A percentile compares a stretch with the other conserved stretches of the same genome.
Evolutionary conservation across 1,140 invertebrate species (phyloP).

Genomic region (Gonioctena quinquepunctata): DNA sequence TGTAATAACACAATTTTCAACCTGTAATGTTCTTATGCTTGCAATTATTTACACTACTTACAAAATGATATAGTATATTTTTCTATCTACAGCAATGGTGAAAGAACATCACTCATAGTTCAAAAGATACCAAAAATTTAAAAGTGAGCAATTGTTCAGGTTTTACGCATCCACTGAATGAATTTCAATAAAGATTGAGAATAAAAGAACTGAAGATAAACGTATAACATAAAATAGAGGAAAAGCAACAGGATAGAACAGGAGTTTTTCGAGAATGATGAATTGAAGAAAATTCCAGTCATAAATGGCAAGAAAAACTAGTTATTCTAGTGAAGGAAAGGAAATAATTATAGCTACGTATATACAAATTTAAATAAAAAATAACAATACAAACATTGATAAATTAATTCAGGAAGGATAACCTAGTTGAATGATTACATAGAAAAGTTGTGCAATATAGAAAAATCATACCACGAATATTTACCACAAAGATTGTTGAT

Average conservation of each 20-base stretch:
- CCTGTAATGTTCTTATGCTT: slow-evolving; percentile 1
- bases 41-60: slow-evolving; percentile 32
- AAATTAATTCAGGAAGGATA: slow-evolving; percentile 34
- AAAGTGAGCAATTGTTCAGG: slow-evolving; percentile 44
- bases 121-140: slow-evolving; percentile 15
- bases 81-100: not conserved
- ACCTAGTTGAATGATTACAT: too few relatives aligned
- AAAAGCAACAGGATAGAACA: not conserved
- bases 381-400: slow-evolving; percentile 29
- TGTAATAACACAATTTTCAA: slow-evolving; percentile 11
- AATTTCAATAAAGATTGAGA: not conserved
- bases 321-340: not conserved
- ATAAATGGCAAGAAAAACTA: not conserved
- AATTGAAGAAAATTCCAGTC: not conserved
- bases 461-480: too few relatives aligned
- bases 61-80: slow-evolving; percentile 19
- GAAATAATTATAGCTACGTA: slow-evolving; percentile 26
- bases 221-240: not conserved
- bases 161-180: slow-evolving; percentile 36
- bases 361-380: slow-evolving; percentile 39
- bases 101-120: slow-evolving; percentile 16
- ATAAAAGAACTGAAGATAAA: not conserved
- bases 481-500: too few relatives aligned
- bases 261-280: not conserved
- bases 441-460: too few relatives aligned